phyloP scores from a whole-genome alignment of 2,797 vertebrate species.

The Parauchenoglanis ngamensis region DNA sequence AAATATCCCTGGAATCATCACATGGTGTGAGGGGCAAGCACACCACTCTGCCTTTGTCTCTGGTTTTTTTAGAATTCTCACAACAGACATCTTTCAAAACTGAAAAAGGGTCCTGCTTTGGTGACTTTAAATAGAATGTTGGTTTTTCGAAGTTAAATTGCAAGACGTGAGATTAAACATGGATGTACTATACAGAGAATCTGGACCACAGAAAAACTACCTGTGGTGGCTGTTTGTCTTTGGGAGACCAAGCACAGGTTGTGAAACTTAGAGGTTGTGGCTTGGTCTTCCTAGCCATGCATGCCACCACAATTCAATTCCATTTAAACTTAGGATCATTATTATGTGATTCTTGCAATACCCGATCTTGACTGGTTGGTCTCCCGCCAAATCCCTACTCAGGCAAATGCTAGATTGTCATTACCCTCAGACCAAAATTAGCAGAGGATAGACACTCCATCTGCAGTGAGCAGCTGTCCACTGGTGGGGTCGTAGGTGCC shows the following conservation, averaged over 20 bases:
- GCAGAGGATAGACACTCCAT: constrained; percentile 92
- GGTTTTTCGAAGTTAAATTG: constrained; percentile 47
- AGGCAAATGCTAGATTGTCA: constrained; percentile 53
- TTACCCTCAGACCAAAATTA: constrained; percentile 68
- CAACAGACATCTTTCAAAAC: constrained; percentile 64
- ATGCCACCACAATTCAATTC: not conserved
- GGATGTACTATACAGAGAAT: constrained; percentile 36
- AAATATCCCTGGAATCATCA: constrained; percentile 79
- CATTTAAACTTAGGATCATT: constrained; percentile 13
- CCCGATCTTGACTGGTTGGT: constrained; percentile 36
- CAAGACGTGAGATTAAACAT: constrained; percentile 23
- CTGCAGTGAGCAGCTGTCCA: constrained; percentile 92
- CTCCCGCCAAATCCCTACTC: constrained; percentile 23
- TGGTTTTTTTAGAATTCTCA: constrained; percentile 65
- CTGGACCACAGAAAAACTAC: constrained; percentile 46
- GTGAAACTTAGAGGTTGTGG: not conserved
- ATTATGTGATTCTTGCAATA: constrained; percentile 30
- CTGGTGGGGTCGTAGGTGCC: constrained; percentile 96
- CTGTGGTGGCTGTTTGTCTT: constrained; percentile 44
- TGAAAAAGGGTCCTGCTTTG: constrained; percentile 62
- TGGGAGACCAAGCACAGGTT: constrained; percentile 34
- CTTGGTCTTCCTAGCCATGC: not conserved
- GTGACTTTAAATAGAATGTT: constrained; percentile 61
- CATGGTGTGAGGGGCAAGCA: constrained; percentile 57
- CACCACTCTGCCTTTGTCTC: constrained; percentile 56